A percentile compares a stretch with the other conserved stretches of the same genome.
Evolutionary conservation across 2,888 invertebrate species (phyloP).

Genomic region (Xanthia icteritia): DNA sequence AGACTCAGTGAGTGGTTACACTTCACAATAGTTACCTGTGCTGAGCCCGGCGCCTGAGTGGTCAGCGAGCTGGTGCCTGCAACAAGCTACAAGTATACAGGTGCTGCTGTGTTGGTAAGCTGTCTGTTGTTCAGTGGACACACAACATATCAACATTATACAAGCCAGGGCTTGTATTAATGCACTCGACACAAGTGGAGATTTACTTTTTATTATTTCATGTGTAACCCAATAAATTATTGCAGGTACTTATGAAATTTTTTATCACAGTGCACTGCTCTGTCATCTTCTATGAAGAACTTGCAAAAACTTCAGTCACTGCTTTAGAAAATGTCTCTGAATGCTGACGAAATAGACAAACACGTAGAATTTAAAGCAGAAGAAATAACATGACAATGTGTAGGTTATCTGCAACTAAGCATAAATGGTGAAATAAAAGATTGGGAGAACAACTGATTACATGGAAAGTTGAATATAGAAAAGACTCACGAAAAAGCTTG

Average conservation of each 20-base stretch:
- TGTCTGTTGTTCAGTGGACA: not conserved
- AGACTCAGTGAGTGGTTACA: not conserved
- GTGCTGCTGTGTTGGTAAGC: too few species aligned
- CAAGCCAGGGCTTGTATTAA: not conserved
- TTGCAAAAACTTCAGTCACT: not conserved
- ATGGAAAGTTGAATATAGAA: not conserved
- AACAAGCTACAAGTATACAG: slow-evolving; percentile 42
- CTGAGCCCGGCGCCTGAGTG: slow-evolving; percentile 40
- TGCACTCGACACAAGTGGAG: not conserved
- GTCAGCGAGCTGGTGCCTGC: slow-evolving; percentile 64
- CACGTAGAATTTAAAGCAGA: not conserved
- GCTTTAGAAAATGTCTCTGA: not conserved
- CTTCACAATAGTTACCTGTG: slow-evolving; percentile 50
- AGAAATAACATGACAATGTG: not conserved
- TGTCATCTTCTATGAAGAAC: not conserved
- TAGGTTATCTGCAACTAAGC: slow-evolving; percentile 17
- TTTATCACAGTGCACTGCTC: too few species aligned
- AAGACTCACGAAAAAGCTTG: slow-evolving; percentile 78
- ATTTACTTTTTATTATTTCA: not conserved
- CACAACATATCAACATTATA: not conserved
- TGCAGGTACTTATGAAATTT: too few species aligned
- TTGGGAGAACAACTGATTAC: not conserved
- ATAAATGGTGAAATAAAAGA: slow-evolving; percentile 13
- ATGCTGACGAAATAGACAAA: not conserved
- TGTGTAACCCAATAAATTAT: not conserved